These are phyloP conservation scores for Dolichomitus sp. DNA, from an alignment of 2,888 invertebrate species.

Conservation along the genomic window DNA sequence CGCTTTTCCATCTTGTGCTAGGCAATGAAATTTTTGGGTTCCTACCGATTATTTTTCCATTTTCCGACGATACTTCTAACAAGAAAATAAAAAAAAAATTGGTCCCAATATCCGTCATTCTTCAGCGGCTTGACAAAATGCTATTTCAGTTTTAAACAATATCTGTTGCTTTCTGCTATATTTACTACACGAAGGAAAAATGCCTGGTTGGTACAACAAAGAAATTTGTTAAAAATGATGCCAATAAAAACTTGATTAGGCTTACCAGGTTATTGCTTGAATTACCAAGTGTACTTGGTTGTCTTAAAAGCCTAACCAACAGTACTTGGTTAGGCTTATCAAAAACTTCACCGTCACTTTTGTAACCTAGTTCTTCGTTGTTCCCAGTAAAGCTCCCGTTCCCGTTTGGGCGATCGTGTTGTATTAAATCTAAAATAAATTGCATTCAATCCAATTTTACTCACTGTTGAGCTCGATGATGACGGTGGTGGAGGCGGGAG, in stretches of 20 bases:
- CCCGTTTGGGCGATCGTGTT: neutral
- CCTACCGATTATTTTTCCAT: conserved; percentile 14
- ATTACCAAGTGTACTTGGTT: no score
- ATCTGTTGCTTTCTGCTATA: neutral
- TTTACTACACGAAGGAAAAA: neutral
- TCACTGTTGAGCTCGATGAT: conserved; percentile 95
- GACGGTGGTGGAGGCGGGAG: conserved; percentile 93
- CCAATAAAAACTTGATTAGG: neutral
- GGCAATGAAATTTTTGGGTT: conserved; percentile 32
- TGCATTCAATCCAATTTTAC: conserved; percentile 84
- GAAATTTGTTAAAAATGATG: neutral
- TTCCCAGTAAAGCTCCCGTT: no score
- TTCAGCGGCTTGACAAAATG: neutral
- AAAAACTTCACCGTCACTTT: no score
- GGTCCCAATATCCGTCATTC: neutral
- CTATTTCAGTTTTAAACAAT: neutral
- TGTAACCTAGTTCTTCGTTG: no score
- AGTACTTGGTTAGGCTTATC: no score
- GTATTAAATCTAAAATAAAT: neutral
- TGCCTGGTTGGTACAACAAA: neutral
- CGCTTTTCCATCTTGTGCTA: conserved; percentile 15
- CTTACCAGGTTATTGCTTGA: no score
- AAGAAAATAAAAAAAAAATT: neutral
- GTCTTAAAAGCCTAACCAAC: no score
- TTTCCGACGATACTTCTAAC: neutral